phyloP scores from a whole-genome alignment of 1,140 invertebrate species.

The Zaprionus gabonicus region DNA sequence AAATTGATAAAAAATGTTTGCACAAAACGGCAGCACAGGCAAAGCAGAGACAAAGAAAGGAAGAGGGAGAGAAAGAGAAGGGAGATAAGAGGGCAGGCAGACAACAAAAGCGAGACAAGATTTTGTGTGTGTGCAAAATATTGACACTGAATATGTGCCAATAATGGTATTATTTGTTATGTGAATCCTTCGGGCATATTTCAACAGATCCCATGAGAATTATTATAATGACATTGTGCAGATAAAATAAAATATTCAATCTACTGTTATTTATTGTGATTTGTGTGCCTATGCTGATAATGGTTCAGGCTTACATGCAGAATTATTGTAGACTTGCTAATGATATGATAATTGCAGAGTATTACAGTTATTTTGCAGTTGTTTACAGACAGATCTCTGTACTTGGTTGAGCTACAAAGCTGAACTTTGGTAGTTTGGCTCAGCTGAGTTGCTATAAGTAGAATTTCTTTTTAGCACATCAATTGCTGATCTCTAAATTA shows the following conservation, averaged over 20 bases:
- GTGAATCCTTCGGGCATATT: not conserved
- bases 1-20: slow-evolving; percentile 55
- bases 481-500: not conserved
- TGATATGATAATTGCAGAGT: not conserved
- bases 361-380: not conserved
- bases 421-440: not conserved
- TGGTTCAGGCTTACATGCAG: not conserved
- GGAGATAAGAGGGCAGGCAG: not conserved
- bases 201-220: not conserved
- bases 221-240: not conserved
- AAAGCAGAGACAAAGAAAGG: not conserved
- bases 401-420: not conserved
- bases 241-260: slow-evolving; percentile 3
- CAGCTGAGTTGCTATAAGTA: not conserved
- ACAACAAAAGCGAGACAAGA: slow-evolving; percentile 9
- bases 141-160: not conserved
- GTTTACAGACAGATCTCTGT: not conserved
- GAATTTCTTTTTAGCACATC: not conserved
- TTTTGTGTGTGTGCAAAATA: not conserved
- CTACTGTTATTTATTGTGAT: not conserved
- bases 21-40: slow-evolving; percentile 19
- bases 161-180: slow-evolving; percentile 5
- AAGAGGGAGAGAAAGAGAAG: not conserved
- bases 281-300: not conserved
- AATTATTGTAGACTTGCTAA: not conserved